Percentiles rank a stretch among this genome's conserved stretches.
phyloP scores from a whole-genome alignment of 2,113 vertebrate genomes.

The Pogona vitticeps region DNA sequence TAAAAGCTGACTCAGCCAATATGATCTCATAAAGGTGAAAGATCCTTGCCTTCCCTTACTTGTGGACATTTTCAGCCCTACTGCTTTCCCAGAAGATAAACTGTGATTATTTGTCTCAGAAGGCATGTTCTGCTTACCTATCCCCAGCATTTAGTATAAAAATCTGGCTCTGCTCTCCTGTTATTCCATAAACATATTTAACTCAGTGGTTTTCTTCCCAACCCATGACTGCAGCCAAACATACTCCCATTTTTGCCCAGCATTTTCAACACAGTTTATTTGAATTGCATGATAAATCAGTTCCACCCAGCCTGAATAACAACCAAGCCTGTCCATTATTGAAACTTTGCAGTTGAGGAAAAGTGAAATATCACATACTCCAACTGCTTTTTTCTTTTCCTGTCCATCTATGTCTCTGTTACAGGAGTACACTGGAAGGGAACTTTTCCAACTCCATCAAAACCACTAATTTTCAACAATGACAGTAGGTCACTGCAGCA shows the following conservation, averaged over 20 bases:
- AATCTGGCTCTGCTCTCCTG: too few species aligned
- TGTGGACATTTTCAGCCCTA: background rate
- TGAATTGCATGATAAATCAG: background rate
- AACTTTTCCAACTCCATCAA: too few species aligned
- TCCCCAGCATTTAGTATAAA: background rate
- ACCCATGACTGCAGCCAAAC: background rate
- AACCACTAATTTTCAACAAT: too few species aligned
- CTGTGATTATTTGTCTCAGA: background rate
- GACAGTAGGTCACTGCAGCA: too few species aligned
- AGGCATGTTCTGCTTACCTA: background rate
- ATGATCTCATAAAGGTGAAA: background rate
- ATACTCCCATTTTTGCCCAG: background rate
- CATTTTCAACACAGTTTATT: background rate
- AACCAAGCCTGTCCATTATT: background rate
- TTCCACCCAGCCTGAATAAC: background rate
- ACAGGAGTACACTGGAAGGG: too few species aligned
- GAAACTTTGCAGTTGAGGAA: background rate
- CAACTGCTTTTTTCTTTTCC: background rate
- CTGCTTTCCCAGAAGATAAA: background rate
- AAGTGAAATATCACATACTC: background rate
- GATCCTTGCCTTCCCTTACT: background rate
- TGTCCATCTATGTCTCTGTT: background rate
- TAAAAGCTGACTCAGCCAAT: background rate
- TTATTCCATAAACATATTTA: too few species aligned
- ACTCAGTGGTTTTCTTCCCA: background rate